Evolutionary conservation across 2,888 invertebrate species (phyloP), one percentile per base, ranked within the genome.

Genomic region (Mayetiola destructor): DNA sequence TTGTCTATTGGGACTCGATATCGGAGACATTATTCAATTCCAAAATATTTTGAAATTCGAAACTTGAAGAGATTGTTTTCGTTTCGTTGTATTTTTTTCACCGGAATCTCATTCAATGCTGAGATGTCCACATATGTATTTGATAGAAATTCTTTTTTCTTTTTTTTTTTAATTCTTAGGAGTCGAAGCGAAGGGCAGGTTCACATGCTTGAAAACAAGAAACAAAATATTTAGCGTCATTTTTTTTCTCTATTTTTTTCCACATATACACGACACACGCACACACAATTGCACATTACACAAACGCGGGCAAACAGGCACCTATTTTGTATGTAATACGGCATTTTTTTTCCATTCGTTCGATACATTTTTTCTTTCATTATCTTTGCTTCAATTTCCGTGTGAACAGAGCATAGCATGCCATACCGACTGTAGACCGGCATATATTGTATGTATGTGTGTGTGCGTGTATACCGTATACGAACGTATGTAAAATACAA

Each of bases 401-500:
- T 48, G 48, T 48, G 48, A 48, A 48, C 48, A 48, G 16, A 48
- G 48, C 48, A 48, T 16, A 48, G 48, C 48, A 48, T 48, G 27
- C 48, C 27, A 48, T 48, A 48, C n/a, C 23, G 48, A 48, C 48
- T 48, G 27, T 48, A 48, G n/a, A 48, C 48, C 48, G 48, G 48
- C 48, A 48, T 48, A 16, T 48, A 48, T 27, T 48, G 27, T 42
- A 48, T 48, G 48, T 48, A n/a, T 27, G 48, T 27, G 27, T 48
- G n/a, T 27, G 8, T 27, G n/a, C 27, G 16, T 20, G 23, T 40
- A 21, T 40, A 27, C 27, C 48, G 48, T 27, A 14, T 48, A 16
- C 16, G 27, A 27, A 48, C 27, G 48, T 48, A 48, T 48, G 29
- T 48, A n/a, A 48, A 6, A n/a, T 14, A 42, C 23, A 48, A 48